Conservation (phyloP, 1,140 invertebrate genomes). For the Archivesica marissinica region DNA sequence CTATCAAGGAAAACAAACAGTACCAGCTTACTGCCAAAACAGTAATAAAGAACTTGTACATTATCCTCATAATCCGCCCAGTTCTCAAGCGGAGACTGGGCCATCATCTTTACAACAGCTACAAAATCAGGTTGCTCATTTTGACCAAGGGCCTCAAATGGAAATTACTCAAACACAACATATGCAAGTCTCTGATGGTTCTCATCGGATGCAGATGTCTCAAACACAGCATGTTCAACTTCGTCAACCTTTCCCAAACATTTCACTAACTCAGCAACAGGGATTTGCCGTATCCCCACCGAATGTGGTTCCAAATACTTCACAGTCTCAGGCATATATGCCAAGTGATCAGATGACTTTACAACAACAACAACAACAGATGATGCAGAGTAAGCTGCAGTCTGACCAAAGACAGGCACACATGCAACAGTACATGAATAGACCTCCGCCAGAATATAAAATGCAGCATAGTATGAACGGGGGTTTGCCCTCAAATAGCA, state of each 20-base stretch:
- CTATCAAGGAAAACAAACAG: slow-evolving; percentile 39
- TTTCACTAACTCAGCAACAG: slow-evolving; percentile 92
- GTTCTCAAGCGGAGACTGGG: slow-evolving; percentile 53
- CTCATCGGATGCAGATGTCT: slow-evolving; percentile 89
- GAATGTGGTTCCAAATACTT: slow-evolving; percentile 70
- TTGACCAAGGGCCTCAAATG: slow-evolving; percentile 77
- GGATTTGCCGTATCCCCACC: slow-evolving; percentile 78
- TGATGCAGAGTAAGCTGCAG: slow-evolving; percentile 69
- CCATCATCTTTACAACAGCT: slow-evolving; percentile 81
- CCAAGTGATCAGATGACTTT: slow-evolving; percentile 76
- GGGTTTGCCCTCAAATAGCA: slow-evolving; percentile 48
- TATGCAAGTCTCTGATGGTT: slow-evolving; percentile 79
- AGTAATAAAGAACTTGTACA: slow-evolving; percentile 81
- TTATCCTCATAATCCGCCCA: slow-evolving; percentile 70
- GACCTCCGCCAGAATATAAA: slow-evolving; percentile 81
- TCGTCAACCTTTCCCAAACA: slow-evolving; percentile 82
- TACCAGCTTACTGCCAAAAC: slow-evolving; percentile 28
- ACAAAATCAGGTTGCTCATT: slow-evolving; percentile 83
- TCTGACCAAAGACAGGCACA: slow-evolving; percentile 72
- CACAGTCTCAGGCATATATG: slow-evolving; percentile 67
- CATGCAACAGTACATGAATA: slow-evolving; percentile 77
- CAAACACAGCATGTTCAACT: slow-evolving; percentile 94
- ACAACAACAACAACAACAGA: slow-evolving; percentile 70
- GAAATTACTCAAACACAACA: slow-evolving; percentile 81
- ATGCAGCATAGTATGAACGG: slow-evolving; percentile 71